These are phyloP conservation scores for Ctenopoma multispine DNA, from an alignment of 2,797 vertebrate species.

Conservation along the genomic window DNA sequence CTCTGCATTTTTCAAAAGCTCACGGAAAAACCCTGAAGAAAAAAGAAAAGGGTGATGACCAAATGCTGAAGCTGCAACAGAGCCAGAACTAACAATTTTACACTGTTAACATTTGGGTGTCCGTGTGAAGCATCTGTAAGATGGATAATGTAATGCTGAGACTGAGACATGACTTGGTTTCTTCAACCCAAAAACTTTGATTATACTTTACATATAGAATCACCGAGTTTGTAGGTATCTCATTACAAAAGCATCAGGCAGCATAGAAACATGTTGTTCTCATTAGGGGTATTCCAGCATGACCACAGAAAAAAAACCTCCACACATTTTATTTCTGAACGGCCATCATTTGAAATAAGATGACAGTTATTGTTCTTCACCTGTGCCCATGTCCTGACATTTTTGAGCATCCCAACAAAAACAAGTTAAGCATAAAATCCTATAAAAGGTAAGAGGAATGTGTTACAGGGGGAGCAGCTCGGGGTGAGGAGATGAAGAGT, in stretches of 20 bases:
- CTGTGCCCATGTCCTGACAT: slow-evolving; percentile 40
- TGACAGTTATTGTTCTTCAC: slow-evolving; percentile 60
- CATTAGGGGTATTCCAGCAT: slow-evolving; percentile 11
- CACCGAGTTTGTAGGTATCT: background rate
- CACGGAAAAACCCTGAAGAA: slow-evolving; percentile 93
- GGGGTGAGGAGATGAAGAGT: slow-evolving; percentile 29
- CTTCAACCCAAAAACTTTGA: slow-evolving; percentile 10
- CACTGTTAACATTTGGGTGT: slow-evolving; percentile 33
- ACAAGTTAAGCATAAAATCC: slow-evolving; percentile 33
- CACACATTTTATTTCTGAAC: background rate
- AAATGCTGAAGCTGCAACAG: slow-evolving; percentile 15
- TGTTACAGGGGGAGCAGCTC: slow-evolving; percentile 3
- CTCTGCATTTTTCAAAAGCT: slow-evolving; percentile 93
- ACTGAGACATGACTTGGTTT: no score
- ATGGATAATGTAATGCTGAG: slow-evolving; percentile 14
- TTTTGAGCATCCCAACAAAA: slow-evolving; percentile 34
- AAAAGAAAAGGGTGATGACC: background rate
- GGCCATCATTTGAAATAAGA: slow-evolving; percentile 37
- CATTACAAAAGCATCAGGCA: background rate
- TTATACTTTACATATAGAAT: background rate
- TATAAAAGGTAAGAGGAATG: slow-evolving; percentile 53
- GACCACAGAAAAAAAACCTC: slow-evolving; percentile 3
- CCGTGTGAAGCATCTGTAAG: slow-evolving; percentile 3
- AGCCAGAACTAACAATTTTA: slow-evolving; percentile 25
- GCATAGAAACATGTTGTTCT: background rate